Evolutionary conservation across 2,113 vertebrate species (phyloP).

Genomic region (Ctenomys sociabilis): DNA sequence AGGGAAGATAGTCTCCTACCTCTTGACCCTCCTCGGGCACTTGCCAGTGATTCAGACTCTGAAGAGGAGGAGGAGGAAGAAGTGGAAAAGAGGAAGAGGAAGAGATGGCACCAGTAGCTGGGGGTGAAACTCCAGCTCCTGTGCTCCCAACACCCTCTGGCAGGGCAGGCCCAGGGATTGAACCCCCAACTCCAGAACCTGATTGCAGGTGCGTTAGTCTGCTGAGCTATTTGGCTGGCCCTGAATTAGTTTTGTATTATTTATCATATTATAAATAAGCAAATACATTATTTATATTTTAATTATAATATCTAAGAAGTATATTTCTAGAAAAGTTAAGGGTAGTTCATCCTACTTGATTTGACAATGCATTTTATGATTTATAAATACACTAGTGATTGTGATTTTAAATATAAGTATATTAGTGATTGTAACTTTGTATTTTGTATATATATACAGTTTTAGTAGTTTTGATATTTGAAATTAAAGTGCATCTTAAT

Average conservation of each 20-base stretch:
- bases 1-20: slow-evolving; percentile 80
- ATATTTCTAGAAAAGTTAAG: background rate
- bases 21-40: slow-evolving; percentile 78
- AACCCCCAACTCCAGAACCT: no score
- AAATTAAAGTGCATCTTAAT: background rate
- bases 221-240: no score
- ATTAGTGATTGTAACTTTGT: background rate
- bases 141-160: slow-evolving; percentile 68
- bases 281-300: background rate
- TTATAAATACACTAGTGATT: background rate
- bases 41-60: slow-evolving; percentile 55
- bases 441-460: background rate
- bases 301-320: background rate
- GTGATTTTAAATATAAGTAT: background rate
- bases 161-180: no score
- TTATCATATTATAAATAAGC: slow-evolving; percentile 14
- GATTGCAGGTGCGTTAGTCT: no score
- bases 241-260: slow-evolving; percentile 1
- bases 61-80: slow-evolving; percentile 79
- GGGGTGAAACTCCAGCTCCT: slow-evolving; percentile 69
- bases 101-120: slow-evolving; percentile 58
- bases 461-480: background rate
- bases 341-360: background rate
- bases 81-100: slow-evolving; percentile 85
- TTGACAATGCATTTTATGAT: slow-evolving; percentile 49